A percentile compares a stretch with the other conserved stretches of the same genome.
These are phyloP conservation scores for Synanthedon andrenaeformis DNA, from an alignment of 2,888 invertebrate genomes.

Conservation along the genomic window DNA sequence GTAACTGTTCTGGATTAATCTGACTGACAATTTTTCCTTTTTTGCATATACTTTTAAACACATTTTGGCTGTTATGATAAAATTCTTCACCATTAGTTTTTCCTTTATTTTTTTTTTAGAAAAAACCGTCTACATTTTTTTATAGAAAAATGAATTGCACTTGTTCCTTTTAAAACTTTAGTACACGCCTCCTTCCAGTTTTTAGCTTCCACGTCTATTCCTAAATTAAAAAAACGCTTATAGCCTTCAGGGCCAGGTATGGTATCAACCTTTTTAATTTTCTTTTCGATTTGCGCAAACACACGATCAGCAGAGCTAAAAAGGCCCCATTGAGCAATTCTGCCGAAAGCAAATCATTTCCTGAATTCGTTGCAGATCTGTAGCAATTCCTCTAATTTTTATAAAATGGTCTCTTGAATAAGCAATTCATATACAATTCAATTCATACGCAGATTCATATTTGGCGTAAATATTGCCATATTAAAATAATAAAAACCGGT, in stretches of 20 bases:
- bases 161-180: conserved; percentile 7
- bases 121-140: conserved; percentile 9
- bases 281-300: conserved; percentile 13
- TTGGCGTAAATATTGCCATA: too few species aligned
- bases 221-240: conserved; percentile 7
- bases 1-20: conserved; percentile 7
- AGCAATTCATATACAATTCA: too few species aligned
- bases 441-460: too few species aligned
- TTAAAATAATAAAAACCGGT: too few species aligned
- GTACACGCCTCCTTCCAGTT: conserved; percentile 7
- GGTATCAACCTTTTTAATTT: conserved; percentile 8
- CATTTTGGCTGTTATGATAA: conserved; percentile 6
- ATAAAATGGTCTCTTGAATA: too few species aligned
- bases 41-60: conserved; percentile 8
- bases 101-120: conserved; percentile 7
- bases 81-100: conserved; percentile 8
- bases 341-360: too few species aligned
- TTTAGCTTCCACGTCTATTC: conserved; percentile 3
- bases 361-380: too few species aligned
- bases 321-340: too few species aligned
- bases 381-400: too few species aligned
- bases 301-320: too few species aligned
- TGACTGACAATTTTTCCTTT: conserved; percentile 8
- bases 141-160: conserved; percentile 7
- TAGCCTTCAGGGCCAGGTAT: conserved; percentile 10